A percentile compares a stretch with the other conserved stretches of the same genome.
These are phyloP conservation scores for Spodoptera exigua DNA, from an alignment of 2,888 invertebrate species.

Conservation along the genomic window DNA sequence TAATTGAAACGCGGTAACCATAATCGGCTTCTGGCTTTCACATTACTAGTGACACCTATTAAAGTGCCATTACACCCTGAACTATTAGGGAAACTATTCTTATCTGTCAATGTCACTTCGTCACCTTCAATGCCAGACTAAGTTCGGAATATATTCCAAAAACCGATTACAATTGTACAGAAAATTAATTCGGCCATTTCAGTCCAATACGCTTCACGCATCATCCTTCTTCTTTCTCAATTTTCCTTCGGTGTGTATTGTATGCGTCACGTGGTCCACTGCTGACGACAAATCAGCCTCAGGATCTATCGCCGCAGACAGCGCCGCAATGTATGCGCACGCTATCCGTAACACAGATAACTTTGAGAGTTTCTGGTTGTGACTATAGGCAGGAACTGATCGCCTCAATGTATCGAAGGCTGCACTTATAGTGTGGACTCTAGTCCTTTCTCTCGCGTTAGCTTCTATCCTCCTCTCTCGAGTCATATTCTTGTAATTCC, in stretches of 20 bases:
- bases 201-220: conserved; percentile 67
- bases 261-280: conserved; percentile 96
- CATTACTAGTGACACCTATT: conserved; percentile 1
- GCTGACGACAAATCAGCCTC: conserved; percentile 92
- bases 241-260: conserved; percentile 97
- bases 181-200: conserved; percentile 33
- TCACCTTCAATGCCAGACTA: conserved; percentile 2
- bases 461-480: conserved; percentile 97
- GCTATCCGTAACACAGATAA: conserved; percentile 97
- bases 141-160: conserved; percentile 21
- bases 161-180: conserved; percentile 51
- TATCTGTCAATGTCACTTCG: conserved; percentile 4
- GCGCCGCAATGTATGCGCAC: conserved; percentile 96
- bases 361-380: conserved; percentile 97
- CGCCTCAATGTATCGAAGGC: conserved; percentile 96
- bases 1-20: conserved; percentile 41
- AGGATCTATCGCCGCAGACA: conserved; percentile 93
- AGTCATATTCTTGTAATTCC: conserved; percentile 99
- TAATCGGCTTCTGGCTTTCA: conserved; percentile 26
- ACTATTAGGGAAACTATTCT: no score
- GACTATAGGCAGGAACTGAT: conserved; percentile 96
- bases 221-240: conserved; percentile 96
- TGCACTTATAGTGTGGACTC: conserved; percentile 98
- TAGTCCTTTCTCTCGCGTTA: conserved; percentile 96
- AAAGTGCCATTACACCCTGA: background rate